Percentiles rank a stretch among this genome's conserved stretches.
phyloP scores from a whole-genome alignment of 2,888 invertebrate species.

The Dasysyrphus albostriatus region DNA sequence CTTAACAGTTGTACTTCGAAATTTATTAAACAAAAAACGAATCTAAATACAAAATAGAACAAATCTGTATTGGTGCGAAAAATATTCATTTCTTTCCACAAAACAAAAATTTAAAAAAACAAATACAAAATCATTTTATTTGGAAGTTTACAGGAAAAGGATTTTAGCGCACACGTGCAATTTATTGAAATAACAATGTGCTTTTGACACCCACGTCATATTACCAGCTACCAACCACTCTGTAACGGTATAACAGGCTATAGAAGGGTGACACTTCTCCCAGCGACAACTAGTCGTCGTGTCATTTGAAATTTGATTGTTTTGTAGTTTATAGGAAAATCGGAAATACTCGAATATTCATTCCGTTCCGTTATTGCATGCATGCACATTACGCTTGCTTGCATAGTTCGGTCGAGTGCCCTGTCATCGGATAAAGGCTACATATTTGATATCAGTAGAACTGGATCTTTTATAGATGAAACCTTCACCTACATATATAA shows the following conservation, averaged over 20 bases:
- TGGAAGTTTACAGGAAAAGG: constrained; percentile 38
- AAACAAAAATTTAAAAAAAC: neutral
- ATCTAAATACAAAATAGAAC: neutral
- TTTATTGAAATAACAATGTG: constrained; percentile 59
- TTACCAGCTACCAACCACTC: constrained; percentile 2
- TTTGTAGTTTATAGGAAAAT: constrained; percentile 55
- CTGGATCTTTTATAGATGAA: constrained; percentile 36
- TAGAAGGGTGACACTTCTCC: neutral
- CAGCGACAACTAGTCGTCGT: neutral
- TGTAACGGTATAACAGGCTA: neutral
- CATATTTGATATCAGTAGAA: constrained; percentile 63
- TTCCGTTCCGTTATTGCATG: constrained; percentile 70
- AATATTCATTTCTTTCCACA: neutral
- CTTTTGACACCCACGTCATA: constrained; percentile 25
- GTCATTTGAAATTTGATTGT: constrained; percentile 72
- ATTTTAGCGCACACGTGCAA: constrained; percentile 54
- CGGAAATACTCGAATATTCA: constrained; percentile 74
- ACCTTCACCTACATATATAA: constrained; percentile 14
- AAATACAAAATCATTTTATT: neutral
- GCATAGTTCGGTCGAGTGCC: constrained; percentile 62
- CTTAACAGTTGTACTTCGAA: neutral
- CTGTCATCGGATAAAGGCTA: constrained; percentile 69
- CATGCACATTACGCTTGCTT: constrained; percentile 56
- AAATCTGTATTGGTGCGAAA: neutral
- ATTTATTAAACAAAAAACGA: neutral